phyloP scores from a whole-genome alignment of 1,140 invertebrate genomes.

The Lanistes nyassanus region DNA sequence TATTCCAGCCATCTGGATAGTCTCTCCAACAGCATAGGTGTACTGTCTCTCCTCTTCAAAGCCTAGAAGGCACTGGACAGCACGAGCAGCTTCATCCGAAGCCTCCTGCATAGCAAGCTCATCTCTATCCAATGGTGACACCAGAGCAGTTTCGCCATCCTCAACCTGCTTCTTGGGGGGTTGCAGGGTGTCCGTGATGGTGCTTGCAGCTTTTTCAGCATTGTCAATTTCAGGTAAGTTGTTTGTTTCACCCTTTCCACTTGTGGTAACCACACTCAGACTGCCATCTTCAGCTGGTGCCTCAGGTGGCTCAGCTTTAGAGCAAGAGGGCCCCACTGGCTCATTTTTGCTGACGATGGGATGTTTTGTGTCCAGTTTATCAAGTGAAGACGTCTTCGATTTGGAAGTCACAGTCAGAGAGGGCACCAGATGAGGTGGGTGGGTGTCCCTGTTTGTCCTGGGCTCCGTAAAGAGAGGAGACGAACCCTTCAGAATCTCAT shows the following conservation, averaged over 20 bases:
- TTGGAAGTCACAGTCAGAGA: no score
- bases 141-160: background rate
- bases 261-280: background rate
- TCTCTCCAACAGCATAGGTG: constrained; percentile 2
- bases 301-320: no score
- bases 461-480: constrained; percentile 15
- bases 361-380: no score
- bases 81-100: constrained; percentile 46
- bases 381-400: no score
- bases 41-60: constrained; percentile 21
- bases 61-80: constrained; percentile 40
- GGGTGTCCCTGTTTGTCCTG: no score
- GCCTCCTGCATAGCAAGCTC: constrained; percentile 33
- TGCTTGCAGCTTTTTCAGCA: background rate
- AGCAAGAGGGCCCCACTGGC: no score
- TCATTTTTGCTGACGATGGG: no score
- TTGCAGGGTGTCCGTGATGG: background rate
- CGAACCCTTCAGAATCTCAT: background rate
- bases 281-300: no score
- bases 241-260: background rate
- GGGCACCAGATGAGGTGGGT: no score
- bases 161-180: background rate
- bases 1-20: background rate
- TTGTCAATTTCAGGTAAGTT: background rate
- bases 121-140: constrained; percentile 18